Percentiles rank a stretch among this genome's conserved stretches.
These are phyloP conservation scores for Calephelis virginiensis DNA, from an alignment of 1,140 invertebrate genomes.

Conservation along the genomic window DNA sequence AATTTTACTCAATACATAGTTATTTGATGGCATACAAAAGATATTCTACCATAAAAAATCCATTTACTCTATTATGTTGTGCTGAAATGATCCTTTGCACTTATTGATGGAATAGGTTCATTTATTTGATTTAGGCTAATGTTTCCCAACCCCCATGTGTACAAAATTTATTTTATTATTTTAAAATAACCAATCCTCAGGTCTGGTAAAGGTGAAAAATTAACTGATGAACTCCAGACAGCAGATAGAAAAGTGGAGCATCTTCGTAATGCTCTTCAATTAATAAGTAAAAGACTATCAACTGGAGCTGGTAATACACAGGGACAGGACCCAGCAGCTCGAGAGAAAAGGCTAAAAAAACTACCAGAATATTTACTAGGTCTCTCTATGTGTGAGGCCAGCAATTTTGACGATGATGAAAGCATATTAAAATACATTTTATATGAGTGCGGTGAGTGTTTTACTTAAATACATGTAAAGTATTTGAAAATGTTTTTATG, in stretches of 20 bases:
- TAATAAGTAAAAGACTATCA: slow-evolving; percentile 83
- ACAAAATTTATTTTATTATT: slow-evolving; percentile 21
- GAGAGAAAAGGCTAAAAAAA: slow-evolving; percentile 86
- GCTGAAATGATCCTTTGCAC: no score
- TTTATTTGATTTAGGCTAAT: no score
- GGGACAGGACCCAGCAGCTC: slow-evolving; percentile 81
- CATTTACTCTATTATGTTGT: no score
- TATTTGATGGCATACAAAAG: no score
- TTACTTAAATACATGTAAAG: neutral
- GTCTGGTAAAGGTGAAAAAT: slow-evolving; percentile 91
- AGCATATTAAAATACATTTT: slow-evolving; percentile 79
- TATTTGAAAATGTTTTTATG: no score
- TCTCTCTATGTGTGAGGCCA: slow-evolving; percentile 78
- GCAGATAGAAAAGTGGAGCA: slow-evolving; percentile 93
- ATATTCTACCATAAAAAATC: no score
- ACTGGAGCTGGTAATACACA: slow-evolving; percentile 76
- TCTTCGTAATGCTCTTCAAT: slow-evolving; percentile 85
- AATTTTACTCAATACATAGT: no score
- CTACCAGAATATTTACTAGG: slow-evolving; percentile 80
- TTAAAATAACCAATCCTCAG: slow-evolving; percentile 71
- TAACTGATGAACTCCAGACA: slow-evolving; percentile 91
- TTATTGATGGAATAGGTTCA: no score
- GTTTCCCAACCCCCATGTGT: neutral
- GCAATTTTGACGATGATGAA: slow-evolving; percentile 80
- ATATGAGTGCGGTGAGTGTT: slow-evolving; percentile 79